A percentile compares a stretch with the other conserved stretches of the same genome.
These are phyloP conservation scores for Galeruca laticollis DNA, from an alignment of 2,888 invertebrate genomes.

Conservation along the genomic window DNA sequence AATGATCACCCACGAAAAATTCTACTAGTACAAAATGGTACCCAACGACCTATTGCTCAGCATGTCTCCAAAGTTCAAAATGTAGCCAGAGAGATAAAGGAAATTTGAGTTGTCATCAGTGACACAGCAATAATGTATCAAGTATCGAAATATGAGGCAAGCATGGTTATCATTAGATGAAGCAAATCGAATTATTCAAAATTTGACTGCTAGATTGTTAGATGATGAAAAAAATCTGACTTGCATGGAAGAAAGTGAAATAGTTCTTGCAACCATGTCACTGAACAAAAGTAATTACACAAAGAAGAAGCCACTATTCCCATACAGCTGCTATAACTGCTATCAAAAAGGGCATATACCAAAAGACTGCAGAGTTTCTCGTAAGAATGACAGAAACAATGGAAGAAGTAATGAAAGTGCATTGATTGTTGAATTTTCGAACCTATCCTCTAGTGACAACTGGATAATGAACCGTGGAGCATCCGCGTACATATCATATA, in stretches of 20 bases:
- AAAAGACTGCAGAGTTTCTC: constrained; percentile 44
- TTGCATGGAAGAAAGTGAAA: constrained; percentile 37
- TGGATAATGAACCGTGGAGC: no score
- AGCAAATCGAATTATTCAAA: constrained; percentile 47
- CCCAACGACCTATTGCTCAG: constrained; percentile 51
- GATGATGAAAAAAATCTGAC: constrained; percentile 48
- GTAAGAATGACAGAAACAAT: no score
- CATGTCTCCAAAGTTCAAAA: constrained; percentile 55
- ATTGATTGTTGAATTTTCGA: no score
- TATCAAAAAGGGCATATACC: constrained; percentile 43
- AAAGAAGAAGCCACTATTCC: constrained; percentile 6
- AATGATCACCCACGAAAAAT: constrained; percentile 51
- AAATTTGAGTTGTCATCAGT: constrained; percentile 46
- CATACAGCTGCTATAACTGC: constrained; percentile 42
- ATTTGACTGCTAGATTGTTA: constrained; percentile 44
- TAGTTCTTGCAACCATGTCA: constrained; percentile 31
- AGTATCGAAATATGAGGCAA: constrained; percentile 40
- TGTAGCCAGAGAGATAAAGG: constrained; percentile 49
- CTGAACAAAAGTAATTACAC: constrained; percentile 15
- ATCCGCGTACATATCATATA: no score
- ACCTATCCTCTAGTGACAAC: no score
- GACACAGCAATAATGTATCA: constrained; percentile 44
- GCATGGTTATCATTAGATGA: constrained; percentile 45
- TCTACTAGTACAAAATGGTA: constrained; percentile 50
- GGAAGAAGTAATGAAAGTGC: no score